These are phyloP conservation scores for Melikaiella ostensackeni DNA, from an alignment of 2,888 invertebrate genomes.

Conservation along the genomic window DNA sequence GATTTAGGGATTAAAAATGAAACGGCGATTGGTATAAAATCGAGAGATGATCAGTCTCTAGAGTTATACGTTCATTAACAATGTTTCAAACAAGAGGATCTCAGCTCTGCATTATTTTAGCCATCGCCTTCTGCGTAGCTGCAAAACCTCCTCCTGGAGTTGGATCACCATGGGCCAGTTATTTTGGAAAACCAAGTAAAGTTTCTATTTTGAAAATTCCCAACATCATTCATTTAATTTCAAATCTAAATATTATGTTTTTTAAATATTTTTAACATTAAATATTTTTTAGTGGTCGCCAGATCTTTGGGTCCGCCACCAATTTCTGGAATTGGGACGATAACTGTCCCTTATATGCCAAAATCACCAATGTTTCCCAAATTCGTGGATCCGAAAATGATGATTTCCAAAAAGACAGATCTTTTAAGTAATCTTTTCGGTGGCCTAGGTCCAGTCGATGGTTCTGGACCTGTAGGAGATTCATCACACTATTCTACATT, in stretches of 20 bases:
- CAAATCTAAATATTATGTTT: background rate
- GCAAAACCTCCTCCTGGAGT: slow-evolving; percentile 59
- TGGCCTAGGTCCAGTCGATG: slow-evolving; percentile 57
- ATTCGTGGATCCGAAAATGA: slow-evolving; percentile 68
- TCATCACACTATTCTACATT: background rate
- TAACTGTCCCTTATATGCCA: slow-evolving; percentile 66
- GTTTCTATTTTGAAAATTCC: slow-evolving; percentile 13
- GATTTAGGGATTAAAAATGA: slow-evolving; percentile 59
- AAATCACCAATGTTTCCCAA: slow-evolving; percentile 70
- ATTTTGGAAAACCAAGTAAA: slow-evolving; percentile 55
- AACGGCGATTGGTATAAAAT: slow-evolving; percentile 60
- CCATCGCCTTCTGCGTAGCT: slow-evolving; percentile 52
- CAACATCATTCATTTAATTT: background rate
- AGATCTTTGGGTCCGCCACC: slow-evolving; percentile 61
- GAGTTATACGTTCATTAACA: slow-evolving; percentile 52
- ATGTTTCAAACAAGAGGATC: slow-evolving; percentile 62
- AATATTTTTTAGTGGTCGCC: slow-evolving; percentile 55
- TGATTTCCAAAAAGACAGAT: slow-evolving; percentile 69
- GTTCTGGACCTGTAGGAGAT: slow-evolving; percentile 16
- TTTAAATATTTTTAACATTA: background rate
- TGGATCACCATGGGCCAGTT: slow-evolving; percentile 59
- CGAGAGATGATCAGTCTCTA: slow-evolving; percentile 22
- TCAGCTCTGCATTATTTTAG: slow-evolving; percentile 55
- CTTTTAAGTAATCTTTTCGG: slow-evolving; percentile 64
- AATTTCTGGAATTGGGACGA: slow-evolving; percentile 55